Percentiles rank a stretch among this genome's conserved stretches.
These are phyloP conservation scores for Dipodomys merriami DNA, from an alignment of 2,113 vertebrate genomes.

Conservation along the genomic window DNA sequence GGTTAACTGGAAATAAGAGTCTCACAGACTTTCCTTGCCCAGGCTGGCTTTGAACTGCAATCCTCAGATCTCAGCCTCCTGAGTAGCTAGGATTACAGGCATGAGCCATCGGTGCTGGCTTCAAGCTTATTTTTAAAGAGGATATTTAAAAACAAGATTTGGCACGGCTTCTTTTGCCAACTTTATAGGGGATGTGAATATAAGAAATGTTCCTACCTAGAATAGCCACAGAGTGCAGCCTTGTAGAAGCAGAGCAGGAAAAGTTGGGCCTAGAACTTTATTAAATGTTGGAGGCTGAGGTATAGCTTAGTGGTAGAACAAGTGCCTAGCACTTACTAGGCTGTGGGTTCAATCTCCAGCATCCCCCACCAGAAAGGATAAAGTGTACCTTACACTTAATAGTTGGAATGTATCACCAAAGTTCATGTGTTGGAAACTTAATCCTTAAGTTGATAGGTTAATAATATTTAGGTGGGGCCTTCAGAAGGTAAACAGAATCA, in stretches of 20 bases:
- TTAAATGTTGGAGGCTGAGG: background rate
- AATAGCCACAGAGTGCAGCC: background rate
- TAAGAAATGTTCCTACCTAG: background rate
- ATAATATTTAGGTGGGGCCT: background rate
- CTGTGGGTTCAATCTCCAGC: background rate
- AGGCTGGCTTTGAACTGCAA: too few relatives aligned
- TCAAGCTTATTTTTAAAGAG: background rate
- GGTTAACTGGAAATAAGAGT: too few relatives aligned
- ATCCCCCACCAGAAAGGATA: background rate
- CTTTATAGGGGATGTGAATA: background rate
- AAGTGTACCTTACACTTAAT: background rate
- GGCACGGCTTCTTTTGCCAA: background rate
- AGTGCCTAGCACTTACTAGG: background rate
- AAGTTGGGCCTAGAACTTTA: background rate
- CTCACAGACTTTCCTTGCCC: too few relatives aligned
- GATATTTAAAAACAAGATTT: background rate
- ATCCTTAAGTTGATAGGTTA: background rate
- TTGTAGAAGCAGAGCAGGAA: background rate
- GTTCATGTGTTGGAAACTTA: background rate
- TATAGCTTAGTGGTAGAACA: background rate
- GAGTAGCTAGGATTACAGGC: too few relatives aligned
- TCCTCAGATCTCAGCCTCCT: too few relatives aligned
- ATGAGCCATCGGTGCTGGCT: too few relatives aligned
- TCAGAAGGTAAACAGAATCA: background rate
- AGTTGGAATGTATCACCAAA: background rate